Conservation (phyloP, 2,888 invertebrate species). For the Dysmachus trigonus region DNA sequence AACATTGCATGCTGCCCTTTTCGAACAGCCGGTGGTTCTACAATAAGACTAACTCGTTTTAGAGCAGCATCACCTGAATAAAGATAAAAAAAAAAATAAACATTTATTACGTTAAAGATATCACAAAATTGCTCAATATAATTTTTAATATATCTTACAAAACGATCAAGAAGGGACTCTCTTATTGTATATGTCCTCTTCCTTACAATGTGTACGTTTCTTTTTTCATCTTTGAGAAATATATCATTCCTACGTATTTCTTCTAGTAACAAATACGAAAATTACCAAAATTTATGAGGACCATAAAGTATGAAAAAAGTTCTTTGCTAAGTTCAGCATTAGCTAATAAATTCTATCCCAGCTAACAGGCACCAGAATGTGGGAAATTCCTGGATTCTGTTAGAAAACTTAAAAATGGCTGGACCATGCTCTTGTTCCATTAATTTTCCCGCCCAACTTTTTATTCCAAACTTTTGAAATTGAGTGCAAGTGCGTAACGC, state of each 20-base stretch:
- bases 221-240: not conserved
- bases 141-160: not conserved
- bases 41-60: slow-evolving; percentile 75
- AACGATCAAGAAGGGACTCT: not conserved
- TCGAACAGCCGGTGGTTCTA: slow-evolving; percentile 76
- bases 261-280: not conserved
- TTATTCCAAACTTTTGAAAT: not conserved
- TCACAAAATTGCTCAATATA: not conserved
- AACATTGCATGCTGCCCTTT: slow-evolving; percentile 75
- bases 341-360: slow-evolving; percentile 41
- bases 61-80: slow-evolving; percentile 71
- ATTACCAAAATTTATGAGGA: slow-evolving; percentile 41
- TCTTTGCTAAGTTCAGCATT: slow-evolving; percentile 45
- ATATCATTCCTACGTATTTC: not conserved
- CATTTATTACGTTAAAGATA: not conserved
- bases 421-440: not conserved
- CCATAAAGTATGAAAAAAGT: slow-evolving; percentile 46
- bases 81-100: not conserved
- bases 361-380: not conserved
- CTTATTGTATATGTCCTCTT: not conserved
- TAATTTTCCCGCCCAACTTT: not conserved
- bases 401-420: not conserved
- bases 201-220: not conserved
- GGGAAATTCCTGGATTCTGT: not conserved
- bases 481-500: not conserved